Conservation (phyloP, 35 echinoderm and acorn worm species). For the Hemicentrotus pulcherrimus region DNA sequence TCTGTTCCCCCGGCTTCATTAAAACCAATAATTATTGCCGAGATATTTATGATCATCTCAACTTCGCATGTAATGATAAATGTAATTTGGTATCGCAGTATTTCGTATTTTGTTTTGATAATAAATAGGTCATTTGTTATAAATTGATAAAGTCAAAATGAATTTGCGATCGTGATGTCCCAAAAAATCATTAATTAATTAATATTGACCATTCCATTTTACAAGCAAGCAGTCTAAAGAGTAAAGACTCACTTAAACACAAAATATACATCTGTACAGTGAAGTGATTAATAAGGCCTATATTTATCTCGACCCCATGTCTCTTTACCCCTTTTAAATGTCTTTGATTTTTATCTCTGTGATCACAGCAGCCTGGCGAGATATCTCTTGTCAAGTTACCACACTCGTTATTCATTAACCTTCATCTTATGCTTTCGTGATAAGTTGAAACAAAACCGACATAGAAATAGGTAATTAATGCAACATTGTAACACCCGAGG, state of each 20-base stretch:
- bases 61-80: too few species aligned
- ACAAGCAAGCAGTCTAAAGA: too few species aligned
- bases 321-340: neutral
- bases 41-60: too few species aligned
- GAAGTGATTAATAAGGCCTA: neutral
- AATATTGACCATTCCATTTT: too few species aligned
- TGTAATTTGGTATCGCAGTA: too few species aligned
- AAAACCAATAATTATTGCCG: neutral
- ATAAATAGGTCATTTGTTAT: too few species aligned
- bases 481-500: constrained; percentile 1
- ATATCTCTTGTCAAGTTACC: constrained; percentile 16
- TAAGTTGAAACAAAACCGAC: constrained; percentile 21
- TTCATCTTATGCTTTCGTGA: neutral
- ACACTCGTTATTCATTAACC: constrained; percentile 27
- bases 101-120: too few species aligned
- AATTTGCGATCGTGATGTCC: too few species aligned
- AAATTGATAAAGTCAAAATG: too few species aligned
- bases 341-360: neutral
- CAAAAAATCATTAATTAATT: too few species aligned
- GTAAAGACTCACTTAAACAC: too few species aligned
- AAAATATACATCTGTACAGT: too few species aligned
- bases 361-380: neutral
- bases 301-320: neutral
- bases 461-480: constrained; percentile 31
- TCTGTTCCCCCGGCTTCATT: neutral